These are phyloP conservation scores for Lutjanus argentimaculatus DNA, from an alignment of 2,797 vertebrate genomes.

Conservation along the genomic window DNA sequence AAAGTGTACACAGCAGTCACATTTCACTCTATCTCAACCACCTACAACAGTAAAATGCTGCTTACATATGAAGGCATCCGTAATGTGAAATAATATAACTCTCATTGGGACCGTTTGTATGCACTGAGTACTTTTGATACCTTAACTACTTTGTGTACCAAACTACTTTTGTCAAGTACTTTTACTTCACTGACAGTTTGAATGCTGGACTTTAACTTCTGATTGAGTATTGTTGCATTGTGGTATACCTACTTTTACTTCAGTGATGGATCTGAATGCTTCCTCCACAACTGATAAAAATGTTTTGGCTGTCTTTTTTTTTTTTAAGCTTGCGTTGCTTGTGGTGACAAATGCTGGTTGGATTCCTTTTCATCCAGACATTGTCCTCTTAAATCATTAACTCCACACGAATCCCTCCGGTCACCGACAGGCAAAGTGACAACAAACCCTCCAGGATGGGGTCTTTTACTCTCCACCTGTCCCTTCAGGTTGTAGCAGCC, in stretches of 20 bases:
- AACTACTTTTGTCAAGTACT: too few relatives aligned
- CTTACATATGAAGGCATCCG: too few relatives aligned
- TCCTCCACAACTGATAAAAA: background rate
- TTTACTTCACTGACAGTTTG: background rate
- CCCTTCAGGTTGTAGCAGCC: constrained; percentile 55
- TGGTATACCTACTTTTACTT: too few relatives aligned
- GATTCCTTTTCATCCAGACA: constrained; percentile 1
- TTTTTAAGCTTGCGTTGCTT: background rate
- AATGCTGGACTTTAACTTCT: background rate
- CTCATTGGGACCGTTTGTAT: too few relatives aligned
- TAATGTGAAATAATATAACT: too few relatives aligned
- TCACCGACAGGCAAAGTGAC: constrained; percentile 34
- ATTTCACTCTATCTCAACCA: too few relatives aligned
- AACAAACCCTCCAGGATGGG: constrained; percentile 4
- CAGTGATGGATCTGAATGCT: background rate
- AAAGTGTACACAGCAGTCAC: too few relatives aligned
- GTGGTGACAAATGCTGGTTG: background rate
- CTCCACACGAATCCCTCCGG: constrained; percentile 22
- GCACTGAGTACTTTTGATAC: too few relatives aligned
- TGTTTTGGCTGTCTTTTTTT: background rate
- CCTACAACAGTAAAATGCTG: too few relatives aligned
- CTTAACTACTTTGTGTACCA: too few relatives aligned
- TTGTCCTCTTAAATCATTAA: constrained; percentile 13
- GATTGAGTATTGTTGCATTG: too few relatives aligned
- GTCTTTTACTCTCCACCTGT: constrained; percentile 56